Base-by-base conservation (phyloP, 2,888 invertebrate genomes). In the Eupithecia dodoneata region DNA sequence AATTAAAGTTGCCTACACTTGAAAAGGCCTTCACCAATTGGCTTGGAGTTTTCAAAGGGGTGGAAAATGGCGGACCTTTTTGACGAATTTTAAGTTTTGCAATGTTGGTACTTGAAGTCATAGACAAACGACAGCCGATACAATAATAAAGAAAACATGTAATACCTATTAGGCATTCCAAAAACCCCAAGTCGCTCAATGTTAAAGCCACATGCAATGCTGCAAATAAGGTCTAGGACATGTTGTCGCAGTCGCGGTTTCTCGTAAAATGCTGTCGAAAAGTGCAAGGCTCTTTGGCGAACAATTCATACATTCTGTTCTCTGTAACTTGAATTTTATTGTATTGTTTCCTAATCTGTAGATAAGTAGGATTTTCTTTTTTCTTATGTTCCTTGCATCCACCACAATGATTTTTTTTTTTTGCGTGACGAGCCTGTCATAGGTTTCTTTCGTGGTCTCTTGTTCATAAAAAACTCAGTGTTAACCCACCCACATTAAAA, bases 111-210 rank as follows among this genome's bases (percentile, higher is more conserved):
- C 7, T n/a, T 15, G 7, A 55, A 55, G 6, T 55, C 55, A 55
- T 59, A 59, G 55, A 59, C 7, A 59, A 59, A 3, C 55, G n/a
- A 59, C n/a, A 59, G 1, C 2, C 2, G n/a, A 52, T 15, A 52
- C 15, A 7, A n/a, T 15, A 52, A 52, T 52, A 52, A 52, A 52
- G 52, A 52, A 52, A n/a, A 52, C n/a, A 52, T 52, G n/a, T 52
- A 52, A 52, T n/a, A 52, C n/a, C 52, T 6, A 52, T 52, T 52
- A n/a, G 52, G 30, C 63, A 63, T 63, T 63, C 63, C 63, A n/a
- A 63, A 63, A 63, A 18, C 63, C 63, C 6, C 63, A 63, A 63
- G 2, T 63, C 63, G 59, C 59, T 63, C 63, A 63, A 63, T 63
- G 63, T 63, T 63, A 63, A 63, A 63, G 30, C 63, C 63, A 12